Percentiles rank a stretch among this genome's conserved stretches.
Conservation (phyloP, 1,140 invertebrate genomes). For the Calephelis virginiensis region DNA sequence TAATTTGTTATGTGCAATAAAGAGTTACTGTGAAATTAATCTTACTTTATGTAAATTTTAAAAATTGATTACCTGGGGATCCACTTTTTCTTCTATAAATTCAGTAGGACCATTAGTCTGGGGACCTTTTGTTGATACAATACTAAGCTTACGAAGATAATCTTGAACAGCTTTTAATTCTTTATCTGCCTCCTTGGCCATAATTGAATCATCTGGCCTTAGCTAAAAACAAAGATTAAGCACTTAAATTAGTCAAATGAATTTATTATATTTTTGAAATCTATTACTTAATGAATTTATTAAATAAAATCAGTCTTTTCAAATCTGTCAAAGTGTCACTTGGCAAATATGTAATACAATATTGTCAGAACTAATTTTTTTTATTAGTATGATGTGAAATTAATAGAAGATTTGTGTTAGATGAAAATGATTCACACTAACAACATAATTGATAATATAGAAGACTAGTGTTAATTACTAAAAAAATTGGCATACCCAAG, state of each 20-base stretch:
- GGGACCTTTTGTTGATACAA: conserved; percentile 91
- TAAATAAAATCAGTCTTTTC: too few species aligned
- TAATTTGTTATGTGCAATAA: too few species aligned
- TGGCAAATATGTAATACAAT: too few species aligned
- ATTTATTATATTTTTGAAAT: neutral
- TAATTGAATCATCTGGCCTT: conserved; percentile 89
- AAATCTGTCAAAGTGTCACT: too few species aligned
- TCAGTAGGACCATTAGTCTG: conserved; percentile 85
- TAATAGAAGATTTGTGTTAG: conserved; percentile 10
- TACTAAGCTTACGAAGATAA: conserved; percentile 91
- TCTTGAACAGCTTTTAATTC: conserved; percentile 91
- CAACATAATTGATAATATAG: conserved; percentile 5
- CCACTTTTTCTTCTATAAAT: conserved; percentile 85
- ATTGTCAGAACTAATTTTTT: too few species aligned
- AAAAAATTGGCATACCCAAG: conserved; percentile 85
- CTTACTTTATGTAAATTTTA: too few species aligned
- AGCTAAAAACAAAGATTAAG: conserved; percentile 78
- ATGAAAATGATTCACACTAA: neutral
- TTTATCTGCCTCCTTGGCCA: conserved; percentile 89
- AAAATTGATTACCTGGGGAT: conserved; percentile 56
- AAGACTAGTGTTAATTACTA: neutral
- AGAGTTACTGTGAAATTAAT: too few species aligned
- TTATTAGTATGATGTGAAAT: neutral
- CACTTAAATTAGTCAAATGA: neutral
- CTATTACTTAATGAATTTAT: too few species aligned